phyloP scores from a whole-genome alignment of 2,113 vertebrate genomes.

The Cyphomyrus plagiostoma region DNA sequence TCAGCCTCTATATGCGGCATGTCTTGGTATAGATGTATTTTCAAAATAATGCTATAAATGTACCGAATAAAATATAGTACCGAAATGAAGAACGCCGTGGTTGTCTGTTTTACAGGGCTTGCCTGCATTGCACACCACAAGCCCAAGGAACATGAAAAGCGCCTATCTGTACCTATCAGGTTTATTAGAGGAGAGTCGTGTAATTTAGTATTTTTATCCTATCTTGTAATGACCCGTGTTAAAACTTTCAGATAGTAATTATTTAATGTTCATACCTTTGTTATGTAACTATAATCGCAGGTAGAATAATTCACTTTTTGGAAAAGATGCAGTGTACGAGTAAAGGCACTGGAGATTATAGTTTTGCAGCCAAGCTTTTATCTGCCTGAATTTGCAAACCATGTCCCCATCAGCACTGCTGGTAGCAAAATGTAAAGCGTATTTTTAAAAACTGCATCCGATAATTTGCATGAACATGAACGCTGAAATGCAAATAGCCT shows the following conservation, averaged over 20 bases:
- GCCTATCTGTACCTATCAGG: neutral
- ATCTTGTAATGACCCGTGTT: neutral
- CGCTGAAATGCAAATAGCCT: constrained; percentile 5
- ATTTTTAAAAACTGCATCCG: constrained; percentile 18
- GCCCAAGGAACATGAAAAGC: neutral
- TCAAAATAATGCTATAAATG: constrained; percentile 21
- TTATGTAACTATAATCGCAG: neutral
- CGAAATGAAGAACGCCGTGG: neutral
- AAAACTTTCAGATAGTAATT: too few species aligned
- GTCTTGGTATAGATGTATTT: constrained; percentile 19
- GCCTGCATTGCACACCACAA: neutral
- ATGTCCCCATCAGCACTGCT: neutral
- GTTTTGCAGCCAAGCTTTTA: neutral
- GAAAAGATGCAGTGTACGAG: neutral
- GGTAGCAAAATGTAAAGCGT: constrained; percentile 4
- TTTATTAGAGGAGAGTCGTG: neutral
- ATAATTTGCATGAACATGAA: constrained; percentile 23
- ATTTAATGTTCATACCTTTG: neutral
- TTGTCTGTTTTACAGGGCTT: neutral
- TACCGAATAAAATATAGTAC: constrained; percentile 18
- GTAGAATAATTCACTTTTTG: neutral
- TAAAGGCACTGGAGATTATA: neutral
- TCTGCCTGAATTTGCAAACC: neutral
- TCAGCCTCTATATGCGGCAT: neutral
- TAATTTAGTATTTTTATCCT: neutral